Base-by-base conservation (phyloP, 2,888 invertebrate genomes). In the Melanotus villosus region DNA sequence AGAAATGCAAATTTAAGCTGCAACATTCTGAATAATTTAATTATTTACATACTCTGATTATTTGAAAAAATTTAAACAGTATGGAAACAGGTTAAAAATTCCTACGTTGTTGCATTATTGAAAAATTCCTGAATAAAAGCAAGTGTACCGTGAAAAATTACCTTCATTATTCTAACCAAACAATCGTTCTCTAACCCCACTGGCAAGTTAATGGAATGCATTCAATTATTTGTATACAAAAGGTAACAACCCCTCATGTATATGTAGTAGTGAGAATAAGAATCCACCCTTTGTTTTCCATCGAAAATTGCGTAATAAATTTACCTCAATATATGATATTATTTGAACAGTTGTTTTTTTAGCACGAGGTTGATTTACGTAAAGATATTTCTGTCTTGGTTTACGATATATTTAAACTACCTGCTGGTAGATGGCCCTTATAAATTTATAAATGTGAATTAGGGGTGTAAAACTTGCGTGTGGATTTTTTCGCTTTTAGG, bases 201-300 rank as follows among this genome's bases (percentile, higher is more conserved):
- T n/a, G n/a, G n/a, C n/a, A 19, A 16, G 19, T 2, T 43, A 43
- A 43, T 19, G 43, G 19, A 43, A 43, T 43, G 43, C 43, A 43
- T 7, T 10, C 43, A 43, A 43, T 43, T 43, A 43, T 19, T 43
- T 43, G 43, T 19, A 43, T 43, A 19, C 34, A 19, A 43, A 43
- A 16, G 43, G 43, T 43, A 43, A 7, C 10, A 41, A 43, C 43
- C 43, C 43, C 43, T 43, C 43, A 43, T 43, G 43, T 43, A 43
- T 43, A 43, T 43, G 18, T 43, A 43, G 18, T 6, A 43, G 19
- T n/a, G n/a, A n/a, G n/a, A n/a, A n/a, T 19, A 19, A 43, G 43
- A 43, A 43, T 43, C 19, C 19, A 19, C 47, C 14, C 47, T 50
- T 50, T 50, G 26, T 26, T 50, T 26, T 21, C 43, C 18, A 6